These are phyloP conservation scores for Vipera ursinii DNA, from an alignment of 2,797 vertebrate genomes.

Conservation along the genomic window DNA sequence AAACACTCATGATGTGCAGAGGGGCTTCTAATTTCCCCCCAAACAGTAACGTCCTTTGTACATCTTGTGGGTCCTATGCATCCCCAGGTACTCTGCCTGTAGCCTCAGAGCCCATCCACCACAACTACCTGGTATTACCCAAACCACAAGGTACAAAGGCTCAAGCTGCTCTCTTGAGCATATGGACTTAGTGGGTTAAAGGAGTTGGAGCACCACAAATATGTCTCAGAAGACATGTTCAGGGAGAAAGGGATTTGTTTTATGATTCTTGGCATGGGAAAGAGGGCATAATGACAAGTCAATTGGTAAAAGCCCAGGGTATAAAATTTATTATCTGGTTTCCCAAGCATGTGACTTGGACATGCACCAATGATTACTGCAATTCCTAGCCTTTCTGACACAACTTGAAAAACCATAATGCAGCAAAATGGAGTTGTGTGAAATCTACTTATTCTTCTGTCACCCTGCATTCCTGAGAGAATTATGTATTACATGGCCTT, in stretches of 20 bases:
- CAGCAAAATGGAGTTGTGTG: neutral
- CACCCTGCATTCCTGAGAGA: neutral
- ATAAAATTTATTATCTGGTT: neutral
- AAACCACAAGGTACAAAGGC: neutral
- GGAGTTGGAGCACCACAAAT: neutral
- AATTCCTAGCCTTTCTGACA: neutral
- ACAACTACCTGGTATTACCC: neutral
- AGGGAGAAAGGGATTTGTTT: neutral
- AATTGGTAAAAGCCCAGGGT: neutral
- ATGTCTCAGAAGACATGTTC: neutral
- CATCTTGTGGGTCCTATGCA: neutral
- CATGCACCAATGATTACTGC: neutral
- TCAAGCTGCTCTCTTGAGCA: neutral
- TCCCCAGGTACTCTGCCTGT: neutral
- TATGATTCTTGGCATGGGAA: neutral
- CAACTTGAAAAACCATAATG: neutral
- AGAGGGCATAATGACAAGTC: neutral
- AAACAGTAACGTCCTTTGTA: neutral
- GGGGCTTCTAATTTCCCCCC: neutral
- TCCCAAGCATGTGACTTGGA: neutral
- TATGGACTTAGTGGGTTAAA: neutral
- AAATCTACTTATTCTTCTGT: neutral
- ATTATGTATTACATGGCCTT: neutral
- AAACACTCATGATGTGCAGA: neutral
- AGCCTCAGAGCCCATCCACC: neutral